Evolutionary conservation across 2,888 invertebrate species (phyloP), one percentile per base, ranked within the genome.

Genomic region (Scelioninae gen. 2): DNA sequence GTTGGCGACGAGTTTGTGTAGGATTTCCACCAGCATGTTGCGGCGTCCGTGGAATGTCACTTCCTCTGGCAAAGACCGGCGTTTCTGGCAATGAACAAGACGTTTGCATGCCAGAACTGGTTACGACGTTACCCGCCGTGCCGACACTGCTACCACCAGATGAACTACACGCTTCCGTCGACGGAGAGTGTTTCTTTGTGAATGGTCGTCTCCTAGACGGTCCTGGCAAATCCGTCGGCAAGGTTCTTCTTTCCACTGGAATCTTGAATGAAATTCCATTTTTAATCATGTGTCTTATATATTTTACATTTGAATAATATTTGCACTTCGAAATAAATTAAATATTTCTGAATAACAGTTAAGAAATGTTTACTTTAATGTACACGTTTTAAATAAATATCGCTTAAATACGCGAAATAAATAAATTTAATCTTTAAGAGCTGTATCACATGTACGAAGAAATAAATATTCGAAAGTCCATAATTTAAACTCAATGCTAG

Each of bases 61-160:
- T 85, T 64, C 94, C 94, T 77, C 95, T 89, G 2, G 94, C 93
- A 85, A 95, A 95, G 73, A 95, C 94, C 0, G 95, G 94, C 0
- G 95, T 95, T 87, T 95, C 95, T n/a, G 95, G 95, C 68, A 95
- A 88, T 81, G 94, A 94, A 78, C 94, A 94, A 0, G 94, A 94
- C 2, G 94, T 94, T 86, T 94, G 94, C 85, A 94, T 87, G 64
- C 88, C 87, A 83, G 75, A 87, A 33, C 85, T 85, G 77, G 85
- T 78, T 77, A 83, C 75, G 78, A 84, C 73, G 3, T 93, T 80
- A 57, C 92, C 92, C 74, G 93, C 89, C 1, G n/a, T 73, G 75
- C 93, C 89, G 0, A 93, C 92, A 83, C 93, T 93, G 75, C 94
- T 93, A 2, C 93, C 93, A 0, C 94, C 94, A 87, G 93, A 93